Percentiles rank a stretch among this genome's conserved stretches.
Conservation (phyloP, 2,888 invertebrate species). For the Tenthredo notha region DNA sequence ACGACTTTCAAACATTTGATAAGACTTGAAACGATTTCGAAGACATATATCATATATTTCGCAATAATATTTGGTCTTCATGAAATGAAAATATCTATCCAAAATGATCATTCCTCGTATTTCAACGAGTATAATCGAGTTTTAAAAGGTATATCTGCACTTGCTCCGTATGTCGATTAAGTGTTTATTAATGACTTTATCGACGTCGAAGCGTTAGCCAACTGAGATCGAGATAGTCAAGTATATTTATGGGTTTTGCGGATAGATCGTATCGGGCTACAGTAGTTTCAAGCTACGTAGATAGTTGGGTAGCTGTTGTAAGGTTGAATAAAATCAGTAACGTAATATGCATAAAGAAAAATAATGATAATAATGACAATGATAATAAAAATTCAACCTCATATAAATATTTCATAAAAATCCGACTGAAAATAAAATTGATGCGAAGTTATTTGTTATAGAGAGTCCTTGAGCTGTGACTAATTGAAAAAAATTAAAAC, state of each 20-base stretch:
- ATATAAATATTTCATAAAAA: neutral
- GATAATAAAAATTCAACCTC: no score
- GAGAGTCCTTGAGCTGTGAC: neutral
- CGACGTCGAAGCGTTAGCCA: conserved; percentile 61
- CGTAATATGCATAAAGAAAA: neutral
- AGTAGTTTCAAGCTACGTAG: neutral
- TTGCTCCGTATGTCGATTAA: conserved; percentile 36
- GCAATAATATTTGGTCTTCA: neutral
- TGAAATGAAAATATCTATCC: neutral
- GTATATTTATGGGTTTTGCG: conserved; percentile 63
- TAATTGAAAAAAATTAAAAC: neutral
- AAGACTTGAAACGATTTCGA: no score
- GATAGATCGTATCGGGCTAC: conserved; percentile 53
- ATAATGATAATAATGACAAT: neutral
- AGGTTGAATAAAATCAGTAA: conserved; percentile 54
- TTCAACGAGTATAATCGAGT: neutral
- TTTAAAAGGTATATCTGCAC: neutral
- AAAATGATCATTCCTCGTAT: neutral
- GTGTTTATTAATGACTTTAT: conserved; percentile 69
- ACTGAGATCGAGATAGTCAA: conserved; percentile 67
- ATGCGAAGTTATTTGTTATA: neutral
- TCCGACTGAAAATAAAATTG: no score
- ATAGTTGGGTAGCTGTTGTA: neutral
- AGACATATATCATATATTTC: neutral
- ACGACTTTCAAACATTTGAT: no score